These are phyloP conservation scores for Dasysyrphus albostriatus DNA, from an alignment of 2,888 invertebrate species.

Conservation along the genomic window DNA sequence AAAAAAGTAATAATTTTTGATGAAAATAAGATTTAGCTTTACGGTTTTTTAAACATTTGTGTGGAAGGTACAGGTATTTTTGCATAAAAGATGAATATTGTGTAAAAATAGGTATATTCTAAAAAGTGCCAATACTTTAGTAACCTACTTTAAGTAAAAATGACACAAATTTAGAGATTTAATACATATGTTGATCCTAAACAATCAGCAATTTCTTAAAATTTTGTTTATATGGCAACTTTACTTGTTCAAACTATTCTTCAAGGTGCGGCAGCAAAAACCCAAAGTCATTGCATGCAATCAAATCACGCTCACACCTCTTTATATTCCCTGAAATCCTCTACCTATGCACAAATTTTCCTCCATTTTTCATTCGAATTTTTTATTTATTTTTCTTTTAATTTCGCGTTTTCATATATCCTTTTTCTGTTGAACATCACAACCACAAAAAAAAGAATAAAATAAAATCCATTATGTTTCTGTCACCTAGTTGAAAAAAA, in stretches of 20 bases:
- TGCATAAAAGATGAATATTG: too few species aligned
- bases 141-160: too few species aligned
- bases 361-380: background rate
- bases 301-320: constrained; percentile 18
- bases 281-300: constrained; percentile 50
- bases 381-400: constrained; percentile 18
- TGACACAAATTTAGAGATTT: too few species aligned
- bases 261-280: background rate
- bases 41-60: too few species aligned
- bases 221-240: background rate
- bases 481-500: constrained; percentile 55
- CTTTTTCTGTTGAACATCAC: constrained; percentile 1
- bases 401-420: constrained; percentile 20
- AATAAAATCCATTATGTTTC: constrained; percentile 66
- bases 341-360: background rate
- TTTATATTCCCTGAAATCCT: background rate
- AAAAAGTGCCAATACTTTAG: too few species aligned
- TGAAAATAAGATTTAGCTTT: too few species aligned
- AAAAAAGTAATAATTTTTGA: too few species aligned
- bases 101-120: too few species aligned
- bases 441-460: constrained; percentile 18
- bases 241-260: background rate
- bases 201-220: too few species aligned
- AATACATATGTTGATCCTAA: too few species aligned
- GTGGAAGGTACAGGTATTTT: too few species aligned